Percentiles rank a stretch among this genome's conserved stretches.
phyloP scores from a whole-genome alignment of 92 coral and sea anemone species.

The Siderastrea siderea region DNA sequence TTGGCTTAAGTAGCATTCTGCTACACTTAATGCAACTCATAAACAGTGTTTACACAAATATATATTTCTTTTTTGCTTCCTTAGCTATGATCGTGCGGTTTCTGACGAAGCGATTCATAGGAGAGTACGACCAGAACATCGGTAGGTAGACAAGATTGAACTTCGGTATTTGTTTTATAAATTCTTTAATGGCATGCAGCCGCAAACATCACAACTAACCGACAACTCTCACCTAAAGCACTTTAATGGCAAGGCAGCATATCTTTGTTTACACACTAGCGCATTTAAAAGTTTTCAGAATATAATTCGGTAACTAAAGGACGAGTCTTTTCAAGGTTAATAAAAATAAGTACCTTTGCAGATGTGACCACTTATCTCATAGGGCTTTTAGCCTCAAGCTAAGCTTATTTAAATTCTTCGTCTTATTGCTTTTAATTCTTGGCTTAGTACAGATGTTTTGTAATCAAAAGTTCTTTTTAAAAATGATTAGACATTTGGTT shows the following conservation, averaged over 20 bases:
- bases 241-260: background rate
- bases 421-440: background rate
- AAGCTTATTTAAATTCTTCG: background rate
- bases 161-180: background rate
- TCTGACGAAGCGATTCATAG: constrained; percentile 89
- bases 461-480: too few relatives aligned
- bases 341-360: background rate
- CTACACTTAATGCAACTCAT: background rate
- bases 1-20: constrained; percentile 2
- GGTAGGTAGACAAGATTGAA: constrained; percentile 50
- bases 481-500: too few relatives aligned
- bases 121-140: constrained; percentile 90
- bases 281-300: constrained; percentile 2
- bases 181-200: constrained; percentile 3
- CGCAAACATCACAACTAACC: constrained; percentile 21
- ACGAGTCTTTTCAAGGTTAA: background rate
- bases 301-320: background rate
- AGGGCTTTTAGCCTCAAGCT: background rate
- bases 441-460: background rate
- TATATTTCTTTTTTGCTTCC: background rate
- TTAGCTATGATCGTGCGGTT: constrained; percentile 92
- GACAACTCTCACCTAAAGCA: constrained; percentile 4
- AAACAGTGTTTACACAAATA: background rate
- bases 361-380: background rate
- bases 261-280: constrained; percentile 29